Evolutionary conservation across 2,113 vertebrate genomes (phyloP).

Genomic region (Alaudala cheleensis): DNA sequence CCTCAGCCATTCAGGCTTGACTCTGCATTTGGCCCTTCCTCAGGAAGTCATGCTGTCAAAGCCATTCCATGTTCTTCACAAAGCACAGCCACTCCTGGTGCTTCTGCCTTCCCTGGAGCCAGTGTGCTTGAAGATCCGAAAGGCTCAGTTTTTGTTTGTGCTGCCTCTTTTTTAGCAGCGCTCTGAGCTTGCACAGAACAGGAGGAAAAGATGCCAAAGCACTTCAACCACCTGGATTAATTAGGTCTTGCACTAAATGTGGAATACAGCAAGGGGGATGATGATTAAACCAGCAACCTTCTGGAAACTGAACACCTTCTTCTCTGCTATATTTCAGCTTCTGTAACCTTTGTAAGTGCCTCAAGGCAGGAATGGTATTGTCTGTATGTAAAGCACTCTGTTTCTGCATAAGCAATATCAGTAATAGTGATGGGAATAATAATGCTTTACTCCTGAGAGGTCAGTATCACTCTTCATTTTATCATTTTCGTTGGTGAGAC

Average conservation of each 20-base stretch:
- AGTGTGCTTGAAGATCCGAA: background rate
- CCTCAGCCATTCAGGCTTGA: background rate
- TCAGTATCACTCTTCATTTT: background rate
- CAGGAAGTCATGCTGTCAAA: background rate
- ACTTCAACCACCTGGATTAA: conserved; percentile 26
- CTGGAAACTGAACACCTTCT: background rate
- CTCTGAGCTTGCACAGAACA: background rate
- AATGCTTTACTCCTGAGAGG: background rate
- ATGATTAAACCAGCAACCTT: conserved; percentile 23
- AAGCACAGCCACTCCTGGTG: background rate
- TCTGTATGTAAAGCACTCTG: background rate
- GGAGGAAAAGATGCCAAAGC: background rate
- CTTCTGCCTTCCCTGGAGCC: background rate
- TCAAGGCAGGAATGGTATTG: background rate
- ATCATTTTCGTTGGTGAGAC: background rate
- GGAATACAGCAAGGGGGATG: background rate
- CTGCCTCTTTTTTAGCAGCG: background rate
- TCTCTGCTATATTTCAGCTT: background rate
- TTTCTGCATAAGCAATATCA: background rate
- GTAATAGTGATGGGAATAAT: background rate
- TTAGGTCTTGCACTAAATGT: background rate
- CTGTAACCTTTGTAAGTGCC: background rate
- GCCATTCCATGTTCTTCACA: background rate
- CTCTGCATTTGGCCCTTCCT: background rate
- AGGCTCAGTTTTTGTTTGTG: background rate